Conservation (phyloP, 2,113 vertebrate species). For the Sapayoa aenigma region DNA sequence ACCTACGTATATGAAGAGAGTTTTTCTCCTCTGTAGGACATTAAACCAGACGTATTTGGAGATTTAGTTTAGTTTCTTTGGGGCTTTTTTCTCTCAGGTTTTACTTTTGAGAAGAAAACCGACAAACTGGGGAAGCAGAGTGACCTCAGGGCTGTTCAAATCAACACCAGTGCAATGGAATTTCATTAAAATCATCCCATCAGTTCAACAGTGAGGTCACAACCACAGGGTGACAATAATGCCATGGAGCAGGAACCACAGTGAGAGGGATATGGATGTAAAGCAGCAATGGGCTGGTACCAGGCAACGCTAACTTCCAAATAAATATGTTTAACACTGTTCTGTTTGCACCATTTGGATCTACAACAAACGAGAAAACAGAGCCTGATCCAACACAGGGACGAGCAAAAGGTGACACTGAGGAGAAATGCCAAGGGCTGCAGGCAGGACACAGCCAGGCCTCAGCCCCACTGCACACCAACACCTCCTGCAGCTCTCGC, state of each 20-base stretch:
- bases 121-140: neutral
- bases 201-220: accelerated
- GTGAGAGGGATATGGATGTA: accelerated
- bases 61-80: too few species aligned
- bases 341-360: accelerated
- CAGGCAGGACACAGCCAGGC: neutral
- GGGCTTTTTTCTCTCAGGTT: neutral
- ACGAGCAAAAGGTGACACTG: accelerated
- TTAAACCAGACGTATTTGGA: too few species aligned
- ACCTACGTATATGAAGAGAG: neutral
- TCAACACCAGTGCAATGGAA: accelerated
- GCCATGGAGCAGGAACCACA: neutral
- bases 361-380: neutral
- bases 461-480: neutral
- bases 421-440: neutral
- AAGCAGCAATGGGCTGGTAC: neutral
- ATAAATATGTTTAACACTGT: accelerated
- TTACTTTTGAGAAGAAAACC: neutral
- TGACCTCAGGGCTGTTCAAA: neutral
- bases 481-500: neutral
- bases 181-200: neutral
- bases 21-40: neutral
- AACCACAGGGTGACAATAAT: accelerated
- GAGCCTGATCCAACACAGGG: accelerated
- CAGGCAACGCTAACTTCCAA: neutral